These are phyloP conservation scores for Leucoraja erinaceus DNA, from an alignment of 2,113 vertebrate genomes.

Conservation along the genomic window DNA sequence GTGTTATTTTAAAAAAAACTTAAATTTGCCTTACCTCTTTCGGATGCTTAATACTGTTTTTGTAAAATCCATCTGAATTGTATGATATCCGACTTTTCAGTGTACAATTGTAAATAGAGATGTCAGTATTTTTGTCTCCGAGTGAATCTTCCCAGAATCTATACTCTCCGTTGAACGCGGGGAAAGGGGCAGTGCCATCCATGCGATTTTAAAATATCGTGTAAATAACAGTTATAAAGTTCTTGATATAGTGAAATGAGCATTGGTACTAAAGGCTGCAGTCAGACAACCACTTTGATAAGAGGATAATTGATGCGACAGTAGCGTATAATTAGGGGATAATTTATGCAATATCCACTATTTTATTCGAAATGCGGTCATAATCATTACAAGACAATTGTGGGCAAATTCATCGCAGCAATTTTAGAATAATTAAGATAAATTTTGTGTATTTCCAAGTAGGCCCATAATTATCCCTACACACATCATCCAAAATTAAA, in stretches of 20 bases:
- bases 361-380: slow-evolving; percentile 99
- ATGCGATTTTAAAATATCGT: slow-evolving; percentile 92
- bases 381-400: slow-evolving; percentile 99
- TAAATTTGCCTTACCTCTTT: slow-evolving; percentile 19
- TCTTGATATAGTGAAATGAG: slow-evolving; percentile 97
- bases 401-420: slow-evolving; percentile 98
- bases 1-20: neutral
- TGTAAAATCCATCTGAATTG: neutral
- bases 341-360: slow-evolving; percentile 99
- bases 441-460: slow-evolving; percentile 92
- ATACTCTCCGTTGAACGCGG: slow-evolving; percentile 65
- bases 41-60: neutral
- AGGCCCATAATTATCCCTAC: slow-evolving; percentile 88
- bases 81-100: neutral
- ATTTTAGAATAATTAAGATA: slow-evolving; percentile 98
- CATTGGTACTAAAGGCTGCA: slow-evolving; percentile 99
- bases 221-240: slow-evolving; percentile 99
- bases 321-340: slow-evolving; percentile 99
- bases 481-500: slow-evolving; percentile 76
- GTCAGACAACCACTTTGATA: slow-evolving; percentile 99
- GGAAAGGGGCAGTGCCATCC: slow-evolving; percentile 85
- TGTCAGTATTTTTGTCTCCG: neutral
- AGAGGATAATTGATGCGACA: slow-evolving; percentile 99
- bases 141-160: neutral
- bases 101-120: neutral